Percentiles rank a stretch among this genome's conserved stretches.
These are phyloP conservation scores for Corythornis vintsioides DNA, from an alignment of 2,113 vertebrate species.

Conservation along the genomic window DNA sequence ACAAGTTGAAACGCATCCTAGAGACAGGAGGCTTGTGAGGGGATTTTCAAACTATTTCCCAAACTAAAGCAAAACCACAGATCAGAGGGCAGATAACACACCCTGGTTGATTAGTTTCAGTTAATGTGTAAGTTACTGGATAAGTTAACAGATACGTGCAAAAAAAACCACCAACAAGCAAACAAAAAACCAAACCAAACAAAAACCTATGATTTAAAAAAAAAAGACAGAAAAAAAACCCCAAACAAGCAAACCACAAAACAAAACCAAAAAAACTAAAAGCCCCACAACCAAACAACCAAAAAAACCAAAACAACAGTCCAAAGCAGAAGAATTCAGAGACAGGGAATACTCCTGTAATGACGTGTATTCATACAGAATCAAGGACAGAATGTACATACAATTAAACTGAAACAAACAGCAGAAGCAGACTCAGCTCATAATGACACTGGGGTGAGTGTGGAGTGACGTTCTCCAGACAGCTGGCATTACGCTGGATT, in stretches of 20 bases:
- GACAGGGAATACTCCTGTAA: not conserved
- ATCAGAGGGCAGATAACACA: not conserved
- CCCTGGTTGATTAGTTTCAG: not conserved
- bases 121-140: not conserved
- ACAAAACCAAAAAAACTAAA: no score
- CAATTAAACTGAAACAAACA: not conserved
- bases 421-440: not conserved
- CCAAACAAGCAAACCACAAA: no score
- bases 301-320: not conserved
- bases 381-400: not conserved
- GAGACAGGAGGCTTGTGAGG: not conserved
- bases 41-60: not conserved
- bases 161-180: not conserved
- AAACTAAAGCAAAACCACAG: not conserved
- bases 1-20: not conserved
- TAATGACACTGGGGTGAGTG: not conserved
- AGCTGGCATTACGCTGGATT: not conserved
- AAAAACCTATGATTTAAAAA: not conserved
- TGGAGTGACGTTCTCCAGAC: not conserved
- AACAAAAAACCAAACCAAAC: no score
- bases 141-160: not conserved
- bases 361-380: not conserved
- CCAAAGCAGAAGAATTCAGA: not conserved
- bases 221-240: not conserved
- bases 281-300: no score